These are phyloP conservation scores for Phylloscopus trochilus DNA, from an alignment of 2,113 vertebrate species.

Conservation along the genomic window DNA sequence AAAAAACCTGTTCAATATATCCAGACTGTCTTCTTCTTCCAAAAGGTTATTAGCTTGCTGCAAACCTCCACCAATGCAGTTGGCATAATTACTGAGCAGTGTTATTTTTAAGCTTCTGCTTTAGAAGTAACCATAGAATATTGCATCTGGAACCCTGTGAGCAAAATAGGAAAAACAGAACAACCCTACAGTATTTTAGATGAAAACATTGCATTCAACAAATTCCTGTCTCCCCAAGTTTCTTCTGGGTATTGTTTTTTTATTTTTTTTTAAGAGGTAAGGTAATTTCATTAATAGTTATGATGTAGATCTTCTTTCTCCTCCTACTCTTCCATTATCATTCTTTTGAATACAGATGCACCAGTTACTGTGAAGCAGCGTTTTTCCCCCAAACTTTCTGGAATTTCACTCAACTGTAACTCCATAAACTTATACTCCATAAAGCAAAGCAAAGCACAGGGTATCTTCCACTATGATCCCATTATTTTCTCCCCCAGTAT, in stretches of 20 bases:
- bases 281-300: background rate
- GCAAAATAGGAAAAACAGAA: background rate
- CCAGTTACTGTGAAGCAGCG: background rate
- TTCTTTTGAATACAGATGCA: background rate
- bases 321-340: background rate
- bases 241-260: background rate
- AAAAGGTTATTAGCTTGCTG: constrained; percentile 36
- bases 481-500: constrained; percentile 5
- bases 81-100: constrained; percentile 27
- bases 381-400: background rate
- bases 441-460: background rate
- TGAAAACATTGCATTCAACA: background rate
- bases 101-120: constrained; percentile 3
- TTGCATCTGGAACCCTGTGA: background rate
- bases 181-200: background rate
- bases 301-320: background rate
- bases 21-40: background rate
- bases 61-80: constrained; percentile 14
- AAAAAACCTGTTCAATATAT: background rate
- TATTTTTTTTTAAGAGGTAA: background rate
- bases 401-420: background rate
- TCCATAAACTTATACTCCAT: background rate
- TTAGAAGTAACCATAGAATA: constrained; percentile 26
- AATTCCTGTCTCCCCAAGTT: background rate
- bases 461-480: background rate